Base-by-base conservation (phyloP, 2,797 vertebrate species). In the Sciurus carolinensis region DNA sequence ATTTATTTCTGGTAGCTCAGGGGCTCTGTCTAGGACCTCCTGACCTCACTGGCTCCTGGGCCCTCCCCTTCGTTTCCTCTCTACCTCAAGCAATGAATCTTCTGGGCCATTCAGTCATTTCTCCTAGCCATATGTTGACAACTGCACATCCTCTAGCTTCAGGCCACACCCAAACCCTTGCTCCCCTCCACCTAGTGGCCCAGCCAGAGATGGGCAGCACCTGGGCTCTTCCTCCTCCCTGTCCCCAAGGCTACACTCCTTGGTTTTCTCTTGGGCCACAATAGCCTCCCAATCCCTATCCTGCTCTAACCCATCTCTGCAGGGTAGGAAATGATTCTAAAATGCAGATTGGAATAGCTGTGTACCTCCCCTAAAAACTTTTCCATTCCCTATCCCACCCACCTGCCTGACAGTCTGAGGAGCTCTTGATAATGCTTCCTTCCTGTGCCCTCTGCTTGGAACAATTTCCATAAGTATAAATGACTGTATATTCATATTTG, bases 281-380 rank as follows among this genome's bases (percentile, higher is more conserved):
- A 14, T 2, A 15, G 15, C 57, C 13, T 83, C 79, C 73, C 33
- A 85, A 14, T 50, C 69, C 86, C 47, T 67, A 54, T 12, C 89
- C 39, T 81, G 14, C 28, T 81, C 85, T 67, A 87, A 62, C 44
- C 57, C 50, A 85, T 15, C 62, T 59, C 86, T 20, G 36, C 42
- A 73, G 33, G 22, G 42, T 62, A 89, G 14, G 0, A 15, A 22
- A 20, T 77, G n/a, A n/a, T 90, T 44, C 15, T 75, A 67, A 91
- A 93, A 91, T 50, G 77, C 66, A 89, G 17, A 83, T 5, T 33
- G 13, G 30, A 89, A 87, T 93, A 12, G 71, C 67, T 96, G 93
- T 13, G 3, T 50, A 14, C 54, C 26, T 80, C 59, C 39, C 67
- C 79, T 76, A 59, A 96, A 81, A 92, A 13, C 39, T 13, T 24